phyloP scores from a whole-genome alignment of 2,113 vertebrate species.

The Psilopsiagon aymara region DNA sequence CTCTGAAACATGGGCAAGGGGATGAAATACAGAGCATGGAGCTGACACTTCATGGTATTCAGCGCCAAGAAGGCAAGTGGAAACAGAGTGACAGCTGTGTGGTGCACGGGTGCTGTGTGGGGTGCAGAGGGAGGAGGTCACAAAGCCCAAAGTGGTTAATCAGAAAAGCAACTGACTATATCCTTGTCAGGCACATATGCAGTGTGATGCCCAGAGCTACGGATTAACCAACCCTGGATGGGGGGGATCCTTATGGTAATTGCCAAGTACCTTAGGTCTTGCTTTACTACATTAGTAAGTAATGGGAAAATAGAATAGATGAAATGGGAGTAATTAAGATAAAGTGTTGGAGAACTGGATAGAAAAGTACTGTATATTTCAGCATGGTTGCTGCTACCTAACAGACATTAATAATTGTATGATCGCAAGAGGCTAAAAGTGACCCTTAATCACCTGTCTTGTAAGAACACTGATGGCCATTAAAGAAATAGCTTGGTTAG shows the following conservation, averaged over 20 bases:
- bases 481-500: background rate
- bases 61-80: background rate
- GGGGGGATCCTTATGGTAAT: background rate
- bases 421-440: background rate
- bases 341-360: background rate
- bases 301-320: background rate
- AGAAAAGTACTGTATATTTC: background rate
- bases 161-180: background rate
- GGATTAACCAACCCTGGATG: background rate
- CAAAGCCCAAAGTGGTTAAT: background rate
- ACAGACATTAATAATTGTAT: background rate
- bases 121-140: background rate
- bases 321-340: background rate
- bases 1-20: background rate
- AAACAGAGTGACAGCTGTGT: fast-evolving
- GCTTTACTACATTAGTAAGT: background rate
- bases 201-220: background rate
- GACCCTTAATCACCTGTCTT: background rate
- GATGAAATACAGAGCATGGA: background rate
- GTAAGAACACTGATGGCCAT: background rate
- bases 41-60: background rate
- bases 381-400: background rate
- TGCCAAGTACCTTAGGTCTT: background rate
- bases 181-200: fast-evolving
- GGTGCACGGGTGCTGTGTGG: background rate